phyloP scores from a whole-genome alignment of 2,113 vertebrate genomes.

The Melanerpes formicivorus region DNA sequence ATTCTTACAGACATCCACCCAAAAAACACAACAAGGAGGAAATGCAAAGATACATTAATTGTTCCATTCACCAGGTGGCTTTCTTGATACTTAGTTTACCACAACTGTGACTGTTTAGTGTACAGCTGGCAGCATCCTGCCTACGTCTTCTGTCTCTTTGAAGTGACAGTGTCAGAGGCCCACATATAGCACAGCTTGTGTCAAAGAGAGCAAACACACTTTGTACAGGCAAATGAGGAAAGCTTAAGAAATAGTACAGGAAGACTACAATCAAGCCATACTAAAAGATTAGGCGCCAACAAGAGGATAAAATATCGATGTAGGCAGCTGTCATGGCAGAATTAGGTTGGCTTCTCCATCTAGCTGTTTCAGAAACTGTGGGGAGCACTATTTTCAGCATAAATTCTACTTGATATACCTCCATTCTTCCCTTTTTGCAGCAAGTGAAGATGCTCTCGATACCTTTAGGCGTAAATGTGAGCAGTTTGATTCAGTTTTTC shows the following conservation, averaged over 20 bases:
- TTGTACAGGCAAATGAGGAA: neutral
- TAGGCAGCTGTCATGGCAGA: neutral
- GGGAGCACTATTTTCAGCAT: neutral
- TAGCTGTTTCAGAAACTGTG: neutral
- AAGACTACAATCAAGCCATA: neutral
- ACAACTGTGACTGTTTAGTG: neutral
- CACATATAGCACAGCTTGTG: neutral
- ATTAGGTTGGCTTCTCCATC: neutral
- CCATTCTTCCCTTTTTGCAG: neutral
- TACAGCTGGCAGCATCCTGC: neutral
- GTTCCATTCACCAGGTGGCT: neutral
- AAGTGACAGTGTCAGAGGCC: constrained; percentile 6
- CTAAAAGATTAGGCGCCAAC: neutral
- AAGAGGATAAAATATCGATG: neutral
- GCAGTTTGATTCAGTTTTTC: neutral
- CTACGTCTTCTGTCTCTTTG: neutral
- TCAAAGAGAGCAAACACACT: neutral
- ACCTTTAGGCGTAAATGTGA: neutral
- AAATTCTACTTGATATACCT: neutral
- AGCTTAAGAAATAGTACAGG: neutral
- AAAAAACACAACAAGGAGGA: neutral
- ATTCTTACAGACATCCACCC: neutral
- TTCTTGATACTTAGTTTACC: neutral
- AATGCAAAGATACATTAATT: neutral
- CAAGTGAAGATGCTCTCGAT: neutral